phyloP scores from a whole-genome alignment of 2,888 invertebrate genomes.

The Drosophila kanekoi region DNA sequence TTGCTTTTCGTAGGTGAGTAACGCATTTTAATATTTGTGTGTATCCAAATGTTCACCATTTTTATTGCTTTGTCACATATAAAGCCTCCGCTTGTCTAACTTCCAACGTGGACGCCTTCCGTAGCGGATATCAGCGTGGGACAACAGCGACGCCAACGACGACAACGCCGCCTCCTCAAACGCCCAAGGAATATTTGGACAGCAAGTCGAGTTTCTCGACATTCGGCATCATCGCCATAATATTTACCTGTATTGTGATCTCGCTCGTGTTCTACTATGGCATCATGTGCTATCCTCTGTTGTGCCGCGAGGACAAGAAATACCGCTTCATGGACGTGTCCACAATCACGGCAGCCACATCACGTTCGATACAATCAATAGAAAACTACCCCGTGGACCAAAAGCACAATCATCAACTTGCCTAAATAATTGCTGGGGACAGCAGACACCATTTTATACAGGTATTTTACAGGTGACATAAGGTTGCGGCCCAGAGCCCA shows the following conservation, averaged over 20 bases:
- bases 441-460: not conserved
- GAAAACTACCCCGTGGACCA: conserved; percentile 84
- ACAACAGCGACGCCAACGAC: conserved; percentile 52
- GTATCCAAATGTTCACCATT: not conserved
- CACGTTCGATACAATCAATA: conserved; percentile 84
- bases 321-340: conserved; percentile 85
- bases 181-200: conserved; percentile 83
- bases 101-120: conserved; percentile 42
- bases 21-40: not conserved
- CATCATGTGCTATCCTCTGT: conserved; percentile 88
- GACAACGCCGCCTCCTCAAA: conserved; percentile 69
- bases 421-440: conserved; percentile 35
- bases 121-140: conserved; percentile 49
- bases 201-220: conserved; percentile 86
- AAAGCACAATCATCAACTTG: conserved; percentile 77
- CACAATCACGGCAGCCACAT: conserved; percentile 84
- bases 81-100: conserved; percentile 62
- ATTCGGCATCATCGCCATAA: conserved; percentile 87
- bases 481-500: not conserved
- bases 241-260: conserved; percentile 80
- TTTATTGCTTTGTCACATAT: conserved; percentile 25
- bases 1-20: conserved; percentile 66
- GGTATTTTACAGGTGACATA: too few relatives aligned
- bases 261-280: conserved; percentile 87
- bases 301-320: conserved; percentile 86